phyloP scores from a whole-genome alignment of 2,113 vertebrate species.

The Ammodytes dubius region DNA sequence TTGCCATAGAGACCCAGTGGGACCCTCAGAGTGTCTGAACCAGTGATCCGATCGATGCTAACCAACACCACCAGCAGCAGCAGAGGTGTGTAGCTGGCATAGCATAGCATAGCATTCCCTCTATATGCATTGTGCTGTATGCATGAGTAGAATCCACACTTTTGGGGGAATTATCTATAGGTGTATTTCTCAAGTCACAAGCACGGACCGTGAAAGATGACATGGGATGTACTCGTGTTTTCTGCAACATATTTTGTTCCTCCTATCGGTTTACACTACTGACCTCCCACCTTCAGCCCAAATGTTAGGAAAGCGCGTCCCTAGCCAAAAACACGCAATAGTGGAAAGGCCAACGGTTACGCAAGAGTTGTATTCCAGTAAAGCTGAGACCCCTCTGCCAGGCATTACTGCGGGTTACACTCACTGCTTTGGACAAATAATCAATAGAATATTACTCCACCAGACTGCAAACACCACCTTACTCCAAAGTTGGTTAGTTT shows the following conservation, averaged over 20 bases:
- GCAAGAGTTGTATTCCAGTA: slow-evolving; percentile 74
- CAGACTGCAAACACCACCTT: slow-evolving; percentile 20
- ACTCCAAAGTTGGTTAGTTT: slow-evolving; percentile 21
- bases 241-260: background rate
- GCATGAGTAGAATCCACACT: background rate
- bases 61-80: slow-evolving; percentile 44
- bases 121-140: background rate
- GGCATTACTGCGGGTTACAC: slow-evolving; percentile 39
- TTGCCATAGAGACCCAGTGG: slow-evolving; percentile 80
- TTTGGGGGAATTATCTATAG: background rate
- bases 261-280: slow-evolving; percentile 51
- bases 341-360: slow-evolving; percentile 72
- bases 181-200: background rate
- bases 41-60: slow-evolving; percentile 60
- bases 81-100: slow-evolving; percentile 22
- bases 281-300: slow-evolving; percentile 60
- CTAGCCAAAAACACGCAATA: slow-evolving; percentile 58
- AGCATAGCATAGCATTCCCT: background rate
- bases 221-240: background rate
- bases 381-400: slow-evolving; percentile 52
- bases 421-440: slow-evolving; percentile 34
- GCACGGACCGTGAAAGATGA: background rate
- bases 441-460: slow-evolving; percentile 54
- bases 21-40: slow-evolving; percentile 69
- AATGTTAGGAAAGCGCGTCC: slow-evolving; percentile 58